A percentile compares a stretch with the other conserved stretches of the same genome.
phyloP scores from a whole-genome alignment of 2,888 invertebrate genomes.

The Tanytarsus gracilentus region DNA sequence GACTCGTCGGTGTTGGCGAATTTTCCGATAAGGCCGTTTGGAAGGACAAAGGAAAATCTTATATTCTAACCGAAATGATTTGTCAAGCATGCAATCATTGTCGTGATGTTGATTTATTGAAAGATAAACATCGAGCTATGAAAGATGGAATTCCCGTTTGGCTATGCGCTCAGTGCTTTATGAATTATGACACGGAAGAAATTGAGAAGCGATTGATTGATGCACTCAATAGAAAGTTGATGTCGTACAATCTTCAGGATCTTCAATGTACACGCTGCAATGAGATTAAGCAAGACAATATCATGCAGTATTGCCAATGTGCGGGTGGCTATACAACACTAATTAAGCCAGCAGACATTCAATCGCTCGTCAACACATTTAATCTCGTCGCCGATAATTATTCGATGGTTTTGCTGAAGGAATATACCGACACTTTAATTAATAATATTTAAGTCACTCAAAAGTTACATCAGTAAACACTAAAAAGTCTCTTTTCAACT shows the following conservation, averaged over 20 bases:
- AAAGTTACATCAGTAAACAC: background rate
- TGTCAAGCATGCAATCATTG: slow-evolving; percentile 93
- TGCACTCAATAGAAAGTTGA: slow-evolving; percentile 67
- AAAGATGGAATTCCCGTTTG: slow-evolving; percentile 60
- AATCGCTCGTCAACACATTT: slow-evolving; percentile 62
- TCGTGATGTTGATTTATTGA: slow-evolving; percentile 86
- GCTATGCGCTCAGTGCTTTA: slow-evolving; percentile 77
- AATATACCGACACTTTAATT: slow-evolving; percentile 53
- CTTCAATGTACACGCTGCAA: slow-evolving; percentile 79
- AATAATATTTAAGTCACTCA: slow-evolving; percentile 17
- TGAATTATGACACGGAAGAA: slow-evolving; percentile 74
- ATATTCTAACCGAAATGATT: slow-evolving; percentile 73
- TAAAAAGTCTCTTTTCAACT: slow-evolving; percentile 7
- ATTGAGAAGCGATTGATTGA: slow-evolving; percentile 79
- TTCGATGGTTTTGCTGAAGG: slow-evolving; percentile 70
- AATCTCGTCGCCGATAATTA: slow-evolving; percentile 70
- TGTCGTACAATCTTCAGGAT: slow-evolving; percentile 88
- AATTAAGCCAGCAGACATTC: slow-evolving; percentile 56
- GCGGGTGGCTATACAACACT: slow-evolving; percentile 73
- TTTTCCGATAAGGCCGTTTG: slow-evolving; percentile 76
- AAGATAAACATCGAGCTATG: slow-evolving; percentile 58
- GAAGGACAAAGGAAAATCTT: slow-evolving; percentile 75
- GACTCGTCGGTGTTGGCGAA: slow-evolving; percentile 72
- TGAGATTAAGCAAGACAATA: slow-evolving; percentile 81
- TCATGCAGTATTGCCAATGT: slow-evolving; percentile 71